Evolutionary conservation across 2,113 vertebrate genomes (phyloP).

Genomic region (Misgurnus mizolepis): DNA sequence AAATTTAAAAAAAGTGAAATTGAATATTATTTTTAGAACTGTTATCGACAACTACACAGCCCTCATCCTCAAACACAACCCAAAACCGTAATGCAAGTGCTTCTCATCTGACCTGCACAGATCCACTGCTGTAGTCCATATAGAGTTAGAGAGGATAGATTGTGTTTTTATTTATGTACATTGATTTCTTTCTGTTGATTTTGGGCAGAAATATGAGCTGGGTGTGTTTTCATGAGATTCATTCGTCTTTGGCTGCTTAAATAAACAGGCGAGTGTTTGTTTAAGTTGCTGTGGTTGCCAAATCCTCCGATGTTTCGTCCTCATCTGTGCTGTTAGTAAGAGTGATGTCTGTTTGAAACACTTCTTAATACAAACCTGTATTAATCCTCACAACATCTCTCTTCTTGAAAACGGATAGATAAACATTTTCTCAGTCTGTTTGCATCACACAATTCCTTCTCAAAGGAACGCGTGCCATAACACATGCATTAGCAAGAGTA

Average conservation of each 20-base stretch:
- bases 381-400: conserved; percentile 16
- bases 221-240: neutral
- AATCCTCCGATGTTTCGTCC: conserved; percentile 44
- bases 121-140: no score
- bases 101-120: no score
- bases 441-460: no score
- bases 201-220: neutral
- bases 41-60: no score
- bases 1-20: neutral
- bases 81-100: no score
- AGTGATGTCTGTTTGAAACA: conserved; percentile 59
- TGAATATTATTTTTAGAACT: neutral
- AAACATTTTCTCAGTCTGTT: conserved; percentile 31
- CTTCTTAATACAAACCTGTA: conserved; percentile 34
- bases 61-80: no score
- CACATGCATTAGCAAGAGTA: no score
- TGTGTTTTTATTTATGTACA: neutral
- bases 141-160: no score
- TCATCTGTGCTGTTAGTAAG: conserved; percentile 60
- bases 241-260: conserved; percentile 58
- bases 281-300: conserved; percentile 59
- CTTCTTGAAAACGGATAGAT: conserved; percentile 43
- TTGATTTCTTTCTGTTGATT: neutral
- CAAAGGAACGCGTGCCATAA: no score
- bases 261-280: conserved; percentile 70